These are phyloP conservation scores for Hippocampus barbouri DNA, from an alignment of 2,113 vertebrate species.

Conservation along the genomic window DNA sequence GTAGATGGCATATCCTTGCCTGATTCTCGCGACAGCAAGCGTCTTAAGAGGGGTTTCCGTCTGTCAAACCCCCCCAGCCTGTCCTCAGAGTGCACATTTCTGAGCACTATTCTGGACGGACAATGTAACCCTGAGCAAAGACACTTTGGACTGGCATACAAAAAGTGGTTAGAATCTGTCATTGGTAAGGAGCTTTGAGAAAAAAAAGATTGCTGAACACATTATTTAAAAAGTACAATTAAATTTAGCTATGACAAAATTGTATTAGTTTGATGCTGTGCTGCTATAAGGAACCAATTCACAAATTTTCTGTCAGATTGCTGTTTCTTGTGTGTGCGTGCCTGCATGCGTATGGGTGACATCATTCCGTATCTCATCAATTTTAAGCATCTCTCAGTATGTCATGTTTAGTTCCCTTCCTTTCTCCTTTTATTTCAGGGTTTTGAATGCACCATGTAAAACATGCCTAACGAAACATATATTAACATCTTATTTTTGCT, in stretches of 20 bases:
- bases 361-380: background rate
- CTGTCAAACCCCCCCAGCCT: conserved; percentile 64
- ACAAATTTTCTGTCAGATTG: background rate
- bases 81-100: conserved; percentile 80
- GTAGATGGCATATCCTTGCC: conserved; percentile 71
- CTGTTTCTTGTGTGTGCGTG: background rate
- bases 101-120: conserved; percentile 75
- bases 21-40: conserved; percentile 83
- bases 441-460: background rate
- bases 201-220: background rate
- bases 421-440: background rate
- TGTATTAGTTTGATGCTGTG: conserved; percentile 6
- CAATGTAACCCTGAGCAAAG: conserved; percentile 81
- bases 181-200: conserved; percentile 75
- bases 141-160: conserved; percentile 85
- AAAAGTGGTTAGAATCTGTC: conserved; percentile 87
- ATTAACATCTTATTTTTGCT: background rate
- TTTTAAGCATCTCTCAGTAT: background rate
- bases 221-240: conserved; percentile 5
- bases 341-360: background rate
- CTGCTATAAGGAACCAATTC: conserved; percentile 13
- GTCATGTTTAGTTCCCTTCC: background rate
- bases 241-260: conserved; percentile 31
- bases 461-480: background rate
- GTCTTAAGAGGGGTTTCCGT: conserved; percentile 81